Evolutionary conservation across 2,888 invertebrate species (phyloP), one percentile per base, ranked within the genome.

Genomic region (Chrysodeixis includens): DNA sequence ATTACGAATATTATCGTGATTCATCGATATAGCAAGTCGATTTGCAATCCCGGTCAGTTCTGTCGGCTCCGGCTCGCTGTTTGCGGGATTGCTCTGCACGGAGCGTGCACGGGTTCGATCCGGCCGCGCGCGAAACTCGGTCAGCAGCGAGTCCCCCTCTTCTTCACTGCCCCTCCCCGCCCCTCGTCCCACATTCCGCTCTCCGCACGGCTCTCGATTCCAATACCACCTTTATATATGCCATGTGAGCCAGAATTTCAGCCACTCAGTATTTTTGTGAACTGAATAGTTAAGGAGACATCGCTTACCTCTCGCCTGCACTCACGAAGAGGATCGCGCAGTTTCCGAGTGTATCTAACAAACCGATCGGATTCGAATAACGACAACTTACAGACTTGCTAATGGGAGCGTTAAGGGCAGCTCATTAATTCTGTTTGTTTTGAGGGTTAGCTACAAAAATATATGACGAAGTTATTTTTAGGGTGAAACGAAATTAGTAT

Each of bases 111-210:
- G 18, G 56, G 14, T 56, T 57, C 20, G 22, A 62, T 59, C 40
- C n/a, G 9, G 22, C 5, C 16, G 26, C 32, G 51, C 32, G 16
- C 12, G 30, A 20, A 74, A 63, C 56, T 69, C 51, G 54, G 56
- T 59, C 63, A 56, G 40, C 26, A 40, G 49, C 26, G 30, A 59
- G 20, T 53, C 56, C 3, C 14, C 30, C 51, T 51, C n/a, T 32
- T 20, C 32, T 16, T 30, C 22, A 44, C 18, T 2, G 18, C 16
- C 46, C 9, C 46, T 7, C 16, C 46, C 6, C 46, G 2, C 18
- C 20, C 20, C 10, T 18, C 46, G 9, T 6, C 10, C 46, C 46
- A 18, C 46, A 12, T 12, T 4, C 35, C 35, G 35, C 35, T 35
- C 40, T 40, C 40, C 40, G n/a, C 40, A 40, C 40, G 14, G n/a